These are phyloP conservation scores for Trisateles emortualis DNA, from an alignment of 2,888 invertebrate genomes.

Conservation along the genomic window DNA sequence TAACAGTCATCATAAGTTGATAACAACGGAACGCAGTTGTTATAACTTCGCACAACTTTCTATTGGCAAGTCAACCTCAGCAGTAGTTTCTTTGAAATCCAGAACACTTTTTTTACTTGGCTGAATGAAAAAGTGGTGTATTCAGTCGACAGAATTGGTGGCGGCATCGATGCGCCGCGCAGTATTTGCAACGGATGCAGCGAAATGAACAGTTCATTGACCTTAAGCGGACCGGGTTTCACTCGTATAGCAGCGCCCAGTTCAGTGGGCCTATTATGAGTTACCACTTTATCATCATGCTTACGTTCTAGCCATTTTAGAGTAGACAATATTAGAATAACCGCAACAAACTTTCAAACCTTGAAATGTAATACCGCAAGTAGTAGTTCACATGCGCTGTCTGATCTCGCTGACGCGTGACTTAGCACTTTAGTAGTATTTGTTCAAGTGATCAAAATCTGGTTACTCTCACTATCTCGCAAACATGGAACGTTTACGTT, in stretches of 20 bases:
- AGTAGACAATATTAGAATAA: background rate
- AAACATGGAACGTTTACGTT: background rate
- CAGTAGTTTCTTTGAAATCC: conserved; percentile 69
- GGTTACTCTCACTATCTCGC: conserved; percentile 28
- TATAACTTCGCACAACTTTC: conserved; percentile 64
- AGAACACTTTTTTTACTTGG: conserved; percentile 70
- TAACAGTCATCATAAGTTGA: conserved; percentile 31
- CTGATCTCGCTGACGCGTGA: conserved; percentile 7
- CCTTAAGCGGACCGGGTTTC: conserved; percentile 82
- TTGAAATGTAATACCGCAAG: conserved; percentile 2
- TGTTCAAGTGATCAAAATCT: conserved; percentile 8
- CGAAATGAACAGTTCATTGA: conserved; percentile 85
- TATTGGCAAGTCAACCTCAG: conserved; percentile 56
- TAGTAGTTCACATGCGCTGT: background rate
- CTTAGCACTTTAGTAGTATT: conserved; percentile 19
- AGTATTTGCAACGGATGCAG: conserved; percentile 87
- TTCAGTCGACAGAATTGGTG: conserved; percentile 78
- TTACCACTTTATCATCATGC: conserved; percentile 59
- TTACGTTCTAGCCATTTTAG: conserved; percentile 53
- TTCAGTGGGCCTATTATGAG: conserved; percentile 80
- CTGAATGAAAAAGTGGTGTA: conserved; percentile 73
- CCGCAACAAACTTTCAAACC: background rate
- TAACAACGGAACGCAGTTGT: conserved; percentile 30
- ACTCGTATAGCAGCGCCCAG: conserved; percentile 81
- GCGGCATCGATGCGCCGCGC: conserved; percentile 77